A percentile compares a stretch with the other conserved stretches of the same genome.
phyloP scores from a whole-genome alignment of 2,797 vertebrate species.

The Picus viridis region DNA sequence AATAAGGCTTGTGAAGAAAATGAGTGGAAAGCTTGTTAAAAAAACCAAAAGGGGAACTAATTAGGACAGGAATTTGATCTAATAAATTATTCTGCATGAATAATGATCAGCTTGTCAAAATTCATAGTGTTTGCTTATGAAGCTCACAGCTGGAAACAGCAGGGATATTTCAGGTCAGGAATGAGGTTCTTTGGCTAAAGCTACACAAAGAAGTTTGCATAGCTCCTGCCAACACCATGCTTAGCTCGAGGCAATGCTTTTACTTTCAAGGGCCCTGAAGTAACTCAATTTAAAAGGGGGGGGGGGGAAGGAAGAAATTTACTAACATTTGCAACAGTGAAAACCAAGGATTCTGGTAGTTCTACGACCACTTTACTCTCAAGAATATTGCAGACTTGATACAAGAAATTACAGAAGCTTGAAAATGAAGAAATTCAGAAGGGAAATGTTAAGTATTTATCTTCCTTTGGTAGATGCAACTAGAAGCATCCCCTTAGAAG shows the following conservation, averaged over 20 bases:
- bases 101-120: slow-evolving; percentile 54
- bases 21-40: slow-evolving; percentile 3
- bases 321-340: not conserved
- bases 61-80: slow-evolving; percentile 36
- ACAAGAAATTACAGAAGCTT: not conserved
- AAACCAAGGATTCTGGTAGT: not conserved
- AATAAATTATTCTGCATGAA: slow-evolving; percentile 52
- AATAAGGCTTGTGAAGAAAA: not conserved
- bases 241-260: slow-evolving; percentile 31
- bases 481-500: not conserved
- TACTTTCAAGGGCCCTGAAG: slow-evolving; percentile 24
- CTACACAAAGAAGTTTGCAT: slow-evolving; percentile 30
- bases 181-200: slow-evolving; percentile 45
- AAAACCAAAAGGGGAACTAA: slow-evolving; percentile 14
- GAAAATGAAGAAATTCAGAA: not conserved
- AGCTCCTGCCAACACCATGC: slow-evolving; percentile 22
- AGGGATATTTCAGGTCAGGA: slow-evolving; percentile 61
- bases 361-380: not conserved
- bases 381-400: not conserved
- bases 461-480: not conserved
- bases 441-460: not conserved
- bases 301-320: not conserved
- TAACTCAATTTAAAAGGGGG: not conserved
- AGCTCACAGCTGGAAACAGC: slow-evolving; percentile 55
- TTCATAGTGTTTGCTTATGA: slow-evolving; percentile 13